Base-by-base conservation (phyloP, 2,113 vertebrate genomes). In the Scartelaos histophorus region DNA sequence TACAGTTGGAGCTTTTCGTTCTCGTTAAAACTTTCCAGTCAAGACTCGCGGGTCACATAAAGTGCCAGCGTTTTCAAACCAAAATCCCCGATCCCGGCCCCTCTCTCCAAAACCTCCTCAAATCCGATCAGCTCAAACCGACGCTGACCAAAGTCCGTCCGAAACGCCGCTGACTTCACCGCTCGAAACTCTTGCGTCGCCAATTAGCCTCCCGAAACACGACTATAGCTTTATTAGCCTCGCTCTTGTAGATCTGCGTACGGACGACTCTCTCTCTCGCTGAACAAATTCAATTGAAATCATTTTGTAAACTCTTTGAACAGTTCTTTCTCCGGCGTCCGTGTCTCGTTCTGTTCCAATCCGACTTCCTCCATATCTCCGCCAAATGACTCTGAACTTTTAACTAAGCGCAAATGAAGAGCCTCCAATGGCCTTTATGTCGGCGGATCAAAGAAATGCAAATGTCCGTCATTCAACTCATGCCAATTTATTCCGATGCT, bases 381-480 rank as follows among this genome's bases (percentile, higher is more conserved):
- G 24, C 7, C 21, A 64, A 56, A 29, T 57, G n/a, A 1, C 51
- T 51, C 25, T 12, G 19, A 69, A 45, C 46, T 67, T 70, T 29
- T 0, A 46, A 0, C 29, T 0, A 16, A 62, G 58, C 10, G 11
- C 35, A 71, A 74, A 70, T 35, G 17, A 71, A 29, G 34, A 9
- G 24, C 24, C 19, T 47, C 49, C 17, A 1, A 19, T 21, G 62
- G 68, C 66, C 67, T 84, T 82, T 49, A 60, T 60, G 67, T 82
- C 69, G 2, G 43, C 2, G 43, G 58, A 76, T 90, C 81, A 85
- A 82, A 86, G 82, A 60, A 46, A 76, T 73, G 68, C 75, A 83
- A 85, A 86, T 85, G 67, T 5, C 53, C 54, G 2, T 10, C 80
- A 25, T 54, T 79, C 72, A 81, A 78, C 65, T 70, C 29, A 65